These are phyloP conservation scores for Malacoctenus gilli DNA, from an alignment of 2,797 vertebrate genomes.

Conservation along the genomic window DNA sequence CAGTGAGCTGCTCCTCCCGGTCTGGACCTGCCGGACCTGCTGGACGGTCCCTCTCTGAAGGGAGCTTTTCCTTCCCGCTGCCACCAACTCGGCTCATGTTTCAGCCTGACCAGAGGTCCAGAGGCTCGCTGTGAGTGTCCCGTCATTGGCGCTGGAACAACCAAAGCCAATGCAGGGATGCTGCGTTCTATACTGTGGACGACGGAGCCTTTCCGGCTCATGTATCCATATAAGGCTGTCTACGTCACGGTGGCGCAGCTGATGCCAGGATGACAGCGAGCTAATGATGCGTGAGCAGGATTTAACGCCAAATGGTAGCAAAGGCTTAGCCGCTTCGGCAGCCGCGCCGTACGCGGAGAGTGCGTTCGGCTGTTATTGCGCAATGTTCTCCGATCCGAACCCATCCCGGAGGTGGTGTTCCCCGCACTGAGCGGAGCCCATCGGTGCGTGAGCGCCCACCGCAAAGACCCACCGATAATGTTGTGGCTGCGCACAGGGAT, in stretches of 20 bases:
- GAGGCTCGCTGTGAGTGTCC: too few relatives aligned
- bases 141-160: too few relatives aligned
- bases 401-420: too few relatives aligned
- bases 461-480: conserved; percentile 28
- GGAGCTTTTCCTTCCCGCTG: too few relatives aligned
- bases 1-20: too few relatives aligned
- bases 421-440: too few relatives aligned
- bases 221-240: conserved; percentile 74
- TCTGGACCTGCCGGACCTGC: too few relatives aligned
- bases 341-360: conserved; percentile 6
- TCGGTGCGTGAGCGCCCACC: not conserved
- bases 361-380: not conserved
- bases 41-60: too few relatives aligned
- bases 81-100: too few relatives aligned
- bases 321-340: conserved; percentile 50
- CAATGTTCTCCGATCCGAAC: not conserved
- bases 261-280: conserved; percentile 74
- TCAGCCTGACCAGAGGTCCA: too few relatives aligned
- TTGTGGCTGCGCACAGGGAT: conserved; percentile 65
- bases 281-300: conserved; percentile 72
- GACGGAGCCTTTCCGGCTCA: conserved; percentile 41
- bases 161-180: too few relatives aligned
- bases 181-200: too few relatives aligned
- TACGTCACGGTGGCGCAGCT: conserved; percentile 80
- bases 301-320: conserved; percentile 76